phyloP scores from a whole-genome alignment of 1,140 invertebrate genomes.

The Pseudomyrmex gracilis region DNA sequence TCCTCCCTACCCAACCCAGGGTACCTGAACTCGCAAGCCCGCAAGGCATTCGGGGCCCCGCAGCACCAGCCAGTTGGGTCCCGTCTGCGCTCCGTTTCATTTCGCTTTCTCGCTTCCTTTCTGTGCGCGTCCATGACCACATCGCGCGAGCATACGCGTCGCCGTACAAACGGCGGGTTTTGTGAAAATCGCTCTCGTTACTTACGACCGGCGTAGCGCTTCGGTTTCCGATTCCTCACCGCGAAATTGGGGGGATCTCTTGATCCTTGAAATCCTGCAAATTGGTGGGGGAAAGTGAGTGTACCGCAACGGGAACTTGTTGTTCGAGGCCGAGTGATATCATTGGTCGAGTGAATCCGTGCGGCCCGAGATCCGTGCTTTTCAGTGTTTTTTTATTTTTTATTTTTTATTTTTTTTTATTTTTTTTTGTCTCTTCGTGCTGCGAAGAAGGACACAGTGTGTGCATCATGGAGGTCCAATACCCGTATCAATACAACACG shows the following conservation, averaged over 20 bases:
- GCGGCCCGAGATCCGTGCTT: constrained; percentile 32
- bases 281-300: constrained; percentile 51
- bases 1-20: constrained; percentile 62
- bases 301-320: constrained; percentile 35
- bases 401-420: background rate
- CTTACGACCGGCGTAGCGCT: no score
- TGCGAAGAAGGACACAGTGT: background rate
- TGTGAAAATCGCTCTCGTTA: background rate
- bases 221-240: background rate
- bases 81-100: constrained; percentile 82
- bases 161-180: constrained; percentile 45
- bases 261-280: constrained; percentile 28
- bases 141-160: constrained; percentile 29
- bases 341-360: constrained; percentile 53
- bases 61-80: constrained; percentile 82
- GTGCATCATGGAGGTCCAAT: constrained; percentile 80
- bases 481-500: constrained; percentile 81
- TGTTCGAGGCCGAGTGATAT: constrained; percentile 66
- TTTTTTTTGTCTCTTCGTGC: background rate
- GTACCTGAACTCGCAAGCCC: constrained; percentile 73
- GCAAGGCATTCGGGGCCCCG: constrained; percentile 73
- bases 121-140: constrained; percentile 28
- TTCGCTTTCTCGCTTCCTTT: constrained; percentile 46
- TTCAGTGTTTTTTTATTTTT: constrained; percentile 10
- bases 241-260: constrained; percentile 27